Conservation (phyloP, 2,888 invertebrate species). For the Euzophera pinguis region DNA sequence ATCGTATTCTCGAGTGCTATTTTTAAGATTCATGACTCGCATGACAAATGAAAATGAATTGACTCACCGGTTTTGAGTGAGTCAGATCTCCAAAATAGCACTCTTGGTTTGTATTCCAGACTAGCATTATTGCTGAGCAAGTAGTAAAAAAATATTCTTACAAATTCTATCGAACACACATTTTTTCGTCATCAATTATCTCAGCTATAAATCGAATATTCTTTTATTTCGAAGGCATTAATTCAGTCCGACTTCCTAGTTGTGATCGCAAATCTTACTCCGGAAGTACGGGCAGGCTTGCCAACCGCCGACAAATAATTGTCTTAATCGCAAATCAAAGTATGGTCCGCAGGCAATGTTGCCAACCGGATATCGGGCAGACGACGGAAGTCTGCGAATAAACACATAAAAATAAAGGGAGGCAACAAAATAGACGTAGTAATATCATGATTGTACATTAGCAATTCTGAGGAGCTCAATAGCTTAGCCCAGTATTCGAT, state of each 20-base stretch:
- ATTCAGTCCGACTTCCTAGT: conserved; percentile 2
- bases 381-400: neutral
- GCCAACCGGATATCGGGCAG: neutral
- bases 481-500: too few species aligned
- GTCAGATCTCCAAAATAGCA: too few species aligned
- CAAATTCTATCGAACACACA: neutral
- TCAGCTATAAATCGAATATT: neutral
- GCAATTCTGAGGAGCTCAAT: too few species aligned
- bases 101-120: too few species aligned
- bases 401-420: neutral
- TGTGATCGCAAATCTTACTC: neutral
- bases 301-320: conserved; percentile 6
- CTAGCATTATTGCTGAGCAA: too few species aligned
- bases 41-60: too few species aligned
- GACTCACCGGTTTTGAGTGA: too few species aligned
- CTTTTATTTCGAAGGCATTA: neutral
- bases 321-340: conserved; percentile 10
- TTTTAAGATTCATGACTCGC: too few species aligned
- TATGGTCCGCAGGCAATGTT: neutral
- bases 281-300: conserved; percentile 4
- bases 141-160: too few species aligned
- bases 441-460: neutral
- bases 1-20: too few species aligned
- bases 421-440: neutral
- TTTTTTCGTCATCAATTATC: neutral